Conservation (phyloP, 2,888 invertebrate genomes). For the Drosophila borealis region DNA sequence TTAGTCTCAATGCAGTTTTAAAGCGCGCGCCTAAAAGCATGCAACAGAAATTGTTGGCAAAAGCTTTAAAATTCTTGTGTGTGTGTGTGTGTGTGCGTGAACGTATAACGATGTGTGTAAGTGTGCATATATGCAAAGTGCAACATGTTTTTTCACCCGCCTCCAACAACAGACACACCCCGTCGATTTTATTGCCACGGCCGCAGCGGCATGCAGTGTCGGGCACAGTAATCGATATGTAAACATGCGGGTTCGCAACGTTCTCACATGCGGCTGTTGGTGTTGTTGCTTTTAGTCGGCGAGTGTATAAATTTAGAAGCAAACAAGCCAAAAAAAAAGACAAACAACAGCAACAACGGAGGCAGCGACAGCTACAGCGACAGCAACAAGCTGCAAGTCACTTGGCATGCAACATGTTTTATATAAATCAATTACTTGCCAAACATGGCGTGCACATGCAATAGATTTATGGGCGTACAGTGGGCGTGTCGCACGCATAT, state of each 20-base stretch:
- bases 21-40: slow-evolving; percentile 31
- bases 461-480: slow-evolving; percentile 51
- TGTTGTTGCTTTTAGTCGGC: slow-evolving; percentile 17
- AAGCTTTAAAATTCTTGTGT: slow-evolving; percentile 28
- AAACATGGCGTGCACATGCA: slow-evolving; percentile 61
- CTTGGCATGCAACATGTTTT: slow-evolving; percentile 77
- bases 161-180: slow-evolving; percentile 28
- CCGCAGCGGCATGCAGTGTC: slow-evolving; percentile 13
- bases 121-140: slow-evolving; percentile 49
- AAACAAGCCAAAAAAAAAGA: slow-evolving; percentile 47
- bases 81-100: slow-evolving; percentile 12
- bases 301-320: slow-evolving; percentile 72
- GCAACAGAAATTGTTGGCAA: slow-evolving; percentile 6
- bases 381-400: slow-evolving; percentile 66
- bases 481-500: neutral
- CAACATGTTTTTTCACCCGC: slow-evolving; percentile 61
- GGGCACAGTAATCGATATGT: slow-evolving; percentile 73
- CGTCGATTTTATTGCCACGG: slow-evolving; percentile 61
- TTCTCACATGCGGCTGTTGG: slow-evolving; percentile 11
- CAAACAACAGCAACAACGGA: slow-evolving; percentile 16
- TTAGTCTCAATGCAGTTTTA: slow-evolving; percentile 60
- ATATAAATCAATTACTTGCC: slow-evolving; percentile 80
- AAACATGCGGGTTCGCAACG: slow-evolving; percentile 67
- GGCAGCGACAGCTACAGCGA: slow-evolving; percentile 28
- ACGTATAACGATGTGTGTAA: slow-evolving; percentile 11